phyloP scores from a whole-genome alignment of 2,113 vertebrate species.

The Ciconia maguari region DNA sequence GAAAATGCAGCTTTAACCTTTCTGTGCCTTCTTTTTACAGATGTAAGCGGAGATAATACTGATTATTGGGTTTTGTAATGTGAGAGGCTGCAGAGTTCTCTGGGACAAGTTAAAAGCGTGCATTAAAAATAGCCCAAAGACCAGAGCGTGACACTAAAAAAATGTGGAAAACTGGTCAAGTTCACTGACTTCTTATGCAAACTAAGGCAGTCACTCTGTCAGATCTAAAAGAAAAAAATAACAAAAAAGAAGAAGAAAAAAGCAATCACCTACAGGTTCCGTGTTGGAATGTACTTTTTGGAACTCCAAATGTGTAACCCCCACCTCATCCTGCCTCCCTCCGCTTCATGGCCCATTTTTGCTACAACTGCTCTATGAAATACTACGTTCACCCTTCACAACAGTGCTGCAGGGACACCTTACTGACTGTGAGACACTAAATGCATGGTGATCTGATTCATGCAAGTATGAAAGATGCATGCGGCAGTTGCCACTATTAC shows the following conservation, averaged over 20 bases:
- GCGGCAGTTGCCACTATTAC: neutral
- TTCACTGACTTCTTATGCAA: neutral
- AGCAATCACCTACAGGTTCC: neutral
- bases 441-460: neutral
- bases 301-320: neutral
- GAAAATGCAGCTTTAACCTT: neutral
- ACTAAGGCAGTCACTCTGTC: neutral
- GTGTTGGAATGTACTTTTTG: rapidly evolving
- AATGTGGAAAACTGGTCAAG: neutral
- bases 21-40: neutral
- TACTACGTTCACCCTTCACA: neutral
- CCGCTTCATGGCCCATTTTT: neutral
- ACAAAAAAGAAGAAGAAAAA: neutral
- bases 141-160: neutral
- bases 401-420: neutral
- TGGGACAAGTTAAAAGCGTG: neutral
- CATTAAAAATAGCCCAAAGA: neutral
- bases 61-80: neutral
- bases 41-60: neutral
- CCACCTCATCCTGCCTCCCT: neutral
- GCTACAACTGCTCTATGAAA: neutral
- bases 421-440: neutral
- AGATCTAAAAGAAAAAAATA: neutral
- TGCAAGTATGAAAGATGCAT: neutral
- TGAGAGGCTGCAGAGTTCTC: neutral